phyloP scores from a whole-genome alignment of 2,797 vertebrate genomes.

The Micromesistius poutassou region DNA sequence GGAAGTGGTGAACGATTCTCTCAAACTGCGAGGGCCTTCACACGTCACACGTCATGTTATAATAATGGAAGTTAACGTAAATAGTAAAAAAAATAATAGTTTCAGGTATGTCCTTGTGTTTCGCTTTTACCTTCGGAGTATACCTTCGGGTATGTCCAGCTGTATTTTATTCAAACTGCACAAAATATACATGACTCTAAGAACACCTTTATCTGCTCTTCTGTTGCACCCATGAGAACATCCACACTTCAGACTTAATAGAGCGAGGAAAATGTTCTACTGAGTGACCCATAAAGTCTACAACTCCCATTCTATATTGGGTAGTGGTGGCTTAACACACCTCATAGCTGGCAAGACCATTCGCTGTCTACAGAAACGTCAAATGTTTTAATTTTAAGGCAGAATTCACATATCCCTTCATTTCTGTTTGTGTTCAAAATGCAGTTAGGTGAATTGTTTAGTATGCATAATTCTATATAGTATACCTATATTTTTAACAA shows the following conservation, averaged over 20 bases:
- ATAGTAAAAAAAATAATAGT: too few species aligned
- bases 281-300: not conserved
- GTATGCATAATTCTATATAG: not conserved
- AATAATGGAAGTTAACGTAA: too few species aligned
- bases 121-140: not conserved
- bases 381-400: not conserved
- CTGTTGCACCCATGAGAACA: not conserved
- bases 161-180: not conserved
- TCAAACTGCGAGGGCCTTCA: not conserved
- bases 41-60: too few species aligned
- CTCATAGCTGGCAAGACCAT: not conserved
- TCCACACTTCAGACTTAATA: not conserved
- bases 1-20: too few species aligned
- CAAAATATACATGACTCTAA: not conserved
- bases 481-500: not conserved
- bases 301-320: not conserved
- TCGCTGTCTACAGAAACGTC: not conserved
- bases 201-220: too few species aligned
- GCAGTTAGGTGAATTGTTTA: too few species aligned
- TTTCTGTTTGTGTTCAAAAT: too few species aligned
- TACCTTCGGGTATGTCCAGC: not conserved
- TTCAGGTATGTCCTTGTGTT: not conserved
- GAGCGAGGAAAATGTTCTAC: not conserved
- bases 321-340: not conserved
- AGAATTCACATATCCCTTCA: too few species aligned